A percentile compares a stretch with the other conserved stretches of the same genome.
Conservation (phyloP, 1,140 invertebrate genomes). For the Dendrolimus punctatus region DNA sequence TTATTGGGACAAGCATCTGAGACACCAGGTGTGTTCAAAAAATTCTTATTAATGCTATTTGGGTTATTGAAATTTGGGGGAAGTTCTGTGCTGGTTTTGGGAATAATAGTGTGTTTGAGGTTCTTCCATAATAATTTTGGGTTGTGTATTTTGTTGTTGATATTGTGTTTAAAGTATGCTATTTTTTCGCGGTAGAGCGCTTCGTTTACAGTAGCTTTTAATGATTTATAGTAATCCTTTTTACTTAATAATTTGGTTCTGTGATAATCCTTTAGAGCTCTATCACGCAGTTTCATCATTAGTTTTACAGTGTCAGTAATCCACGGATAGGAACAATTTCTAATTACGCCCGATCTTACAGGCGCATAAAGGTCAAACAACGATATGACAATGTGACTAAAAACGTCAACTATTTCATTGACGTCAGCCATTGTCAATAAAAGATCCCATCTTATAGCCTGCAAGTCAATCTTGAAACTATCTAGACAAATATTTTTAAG, state of each 20-base stretch:
- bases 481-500: conserved; percentile 6
- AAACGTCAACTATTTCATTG: no score
- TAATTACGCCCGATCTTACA: conserved; percentile 4
- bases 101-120: no score
- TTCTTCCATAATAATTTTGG: no score
- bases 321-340: conserved; percentile 9
- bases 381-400: no score
- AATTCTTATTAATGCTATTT: conserved; percentile 21
- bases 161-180: conserved; percentile 19
- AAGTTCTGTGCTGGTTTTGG: no score
- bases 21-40: conserved; percentile 16
- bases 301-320: conserved; percentile 19
- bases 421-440: no score
- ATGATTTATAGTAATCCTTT: conserved; percentile 14
- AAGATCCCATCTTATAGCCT: not conserved
- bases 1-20: conserved; percentile 3
- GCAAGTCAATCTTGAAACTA: conserved; percentile 1
- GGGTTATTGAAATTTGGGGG: no score
- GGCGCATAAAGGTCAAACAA: conserved; percentile 14
- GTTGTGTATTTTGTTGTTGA: no score
- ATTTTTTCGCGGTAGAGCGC: conserved; percentile 16
- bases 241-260: conserved; percentile 5
- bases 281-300: conserved; percentile 20
- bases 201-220: conserved; percentile 13
- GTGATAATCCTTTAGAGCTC: conserved; percentile 8